Evolutionary conservation across 1,140 invertebrate species (phyloP).

Genomic region (honey bee (Apis mellifera)): DNA sequence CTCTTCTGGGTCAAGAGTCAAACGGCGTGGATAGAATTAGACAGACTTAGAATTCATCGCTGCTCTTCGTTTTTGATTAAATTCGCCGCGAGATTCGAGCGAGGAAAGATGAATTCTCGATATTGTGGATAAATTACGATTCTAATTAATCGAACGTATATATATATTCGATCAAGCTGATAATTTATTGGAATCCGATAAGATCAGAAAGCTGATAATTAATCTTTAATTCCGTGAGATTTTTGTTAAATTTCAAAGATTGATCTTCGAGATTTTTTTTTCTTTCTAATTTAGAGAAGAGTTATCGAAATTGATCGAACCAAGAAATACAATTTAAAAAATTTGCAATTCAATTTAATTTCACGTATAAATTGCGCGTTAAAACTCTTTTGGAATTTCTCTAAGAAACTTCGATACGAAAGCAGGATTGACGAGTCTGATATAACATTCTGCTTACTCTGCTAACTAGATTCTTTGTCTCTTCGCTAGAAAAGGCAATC

Average conservation of each 20-base stretch:
- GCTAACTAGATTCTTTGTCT: neutral
- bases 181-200: too few species aligned
- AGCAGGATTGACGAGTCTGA: neutral
- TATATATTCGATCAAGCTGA: too few species aligned
- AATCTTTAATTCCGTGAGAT: neutral
- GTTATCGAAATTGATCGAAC: too few species aligned
- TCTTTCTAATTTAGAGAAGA: too few species aligned
- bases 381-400: neutral
- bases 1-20: constrained; percentile 52
- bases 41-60: constrained; percentile 22
- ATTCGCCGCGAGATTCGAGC: neutral
- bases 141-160: neutral
- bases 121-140: neutral
- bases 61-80: constrained; percentile 19
- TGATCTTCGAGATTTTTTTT: neutral
- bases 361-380: neutral
- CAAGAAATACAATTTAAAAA: too few species aligned
- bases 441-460: neutral
- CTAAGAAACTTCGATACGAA: too few species aligned
- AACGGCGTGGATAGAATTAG: constrained; percentile 33
- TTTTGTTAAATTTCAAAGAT: neutral
- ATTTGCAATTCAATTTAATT: too few species aligned
- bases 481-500: neutral
- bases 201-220: neutral
- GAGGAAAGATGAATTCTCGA: neutral